These are phyloP conservation scores for Anolis sagrei DNA, from an alignment of 2,113 vertebrate species.

Conservation along the genomic window DNA sequence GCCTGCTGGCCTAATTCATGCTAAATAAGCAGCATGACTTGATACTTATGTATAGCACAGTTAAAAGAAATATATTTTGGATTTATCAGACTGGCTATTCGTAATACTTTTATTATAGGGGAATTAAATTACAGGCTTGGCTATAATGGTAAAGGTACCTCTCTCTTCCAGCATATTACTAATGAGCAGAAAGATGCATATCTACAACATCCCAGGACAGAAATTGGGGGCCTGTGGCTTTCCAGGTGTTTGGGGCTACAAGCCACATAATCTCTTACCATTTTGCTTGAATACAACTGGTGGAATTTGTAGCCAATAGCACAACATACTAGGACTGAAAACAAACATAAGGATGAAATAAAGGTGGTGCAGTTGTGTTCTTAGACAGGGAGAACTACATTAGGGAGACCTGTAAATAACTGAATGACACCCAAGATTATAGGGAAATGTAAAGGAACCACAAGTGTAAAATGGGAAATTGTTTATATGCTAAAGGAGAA, in stretches of 20 bases:
- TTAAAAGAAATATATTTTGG: neutral
- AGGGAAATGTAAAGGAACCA: no score
- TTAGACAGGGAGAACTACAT: no score
- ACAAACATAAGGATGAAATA: no score
- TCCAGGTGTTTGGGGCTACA: neutral
- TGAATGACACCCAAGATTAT: no score
- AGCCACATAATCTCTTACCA: neutral
- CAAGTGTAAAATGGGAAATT: no score
- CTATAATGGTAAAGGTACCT: neutral
- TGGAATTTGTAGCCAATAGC: no score
- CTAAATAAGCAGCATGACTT: constrained; percentile 49
- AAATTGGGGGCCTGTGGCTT: neutral
- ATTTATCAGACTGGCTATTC: neutral
- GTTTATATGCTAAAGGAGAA: no score
- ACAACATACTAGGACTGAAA: no score
- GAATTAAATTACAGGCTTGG: neutral
- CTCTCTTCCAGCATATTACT: neutral
- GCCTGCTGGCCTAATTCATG: constrained; percentile 48
- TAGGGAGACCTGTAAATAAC: no score
- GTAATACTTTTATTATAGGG: neutral
- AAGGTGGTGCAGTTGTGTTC: no score
- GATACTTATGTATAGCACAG: constrained; percentile 28
- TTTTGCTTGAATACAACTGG: neutral
- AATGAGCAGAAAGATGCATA: neutral
- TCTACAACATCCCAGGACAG: no score